Base-by-base conservation (phyloP, 1,140 invertebrate species). In the Neomicropteryx cornuta region DNA sequence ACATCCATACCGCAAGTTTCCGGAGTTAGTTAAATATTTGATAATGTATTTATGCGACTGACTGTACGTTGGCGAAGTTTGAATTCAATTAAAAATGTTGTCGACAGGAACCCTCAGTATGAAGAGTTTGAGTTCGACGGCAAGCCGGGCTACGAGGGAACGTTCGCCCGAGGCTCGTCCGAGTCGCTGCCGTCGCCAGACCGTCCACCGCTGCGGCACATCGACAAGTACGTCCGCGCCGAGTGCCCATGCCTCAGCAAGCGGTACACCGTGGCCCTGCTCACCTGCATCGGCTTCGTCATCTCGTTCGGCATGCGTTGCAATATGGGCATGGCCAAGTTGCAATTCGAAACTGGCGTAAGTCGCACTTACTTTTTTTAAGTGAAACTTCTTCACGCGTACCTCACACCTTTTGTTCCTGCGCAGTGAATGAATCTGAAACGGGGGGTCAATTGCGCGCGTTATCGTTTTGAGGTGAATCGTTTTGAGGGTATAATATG, bases 271-370 rank as follows among this genome's bases (percentile, higher is more conserved):
- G 81, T 94, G 30, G 87, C 88, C 18, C 55, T 89, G 36, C 71
- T 93, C 46, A 82, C 84, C 18, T 89, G 87, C 55, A 55, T 92
- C 57, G 87, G 91, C 43, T 95, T 95, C 60, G 75, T 93, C 52
- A 93, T 94, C 52, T 88, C 87, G 50, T 93, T 94, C 53, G 89
- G 89, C 8, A 93, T 94, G 79, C 75, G 94, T 33, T 93, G 88
- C 63, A 97, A 97, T 61, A 88, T 97, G 85, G 89, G 92, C 10
- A 91, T 97, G 56, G 92, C 93, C 11, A 92, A 96, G 54, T 73
- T 96, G 23, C 73, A 77, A 44, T 66, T 72, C 42, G 71, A 73
- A 52, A 70, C 77, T 34, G 60, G 67, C 48, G 69, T 71, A 45
- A 60, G 60, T 55, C 21, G 36, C 30, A 41, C 28, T 37, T 41